These are phyloP conservation scores for Leucopsar rothschildi DNA, from an alignment of 2,113 vertebrate species.

Conservation along the genomic window DNA sequence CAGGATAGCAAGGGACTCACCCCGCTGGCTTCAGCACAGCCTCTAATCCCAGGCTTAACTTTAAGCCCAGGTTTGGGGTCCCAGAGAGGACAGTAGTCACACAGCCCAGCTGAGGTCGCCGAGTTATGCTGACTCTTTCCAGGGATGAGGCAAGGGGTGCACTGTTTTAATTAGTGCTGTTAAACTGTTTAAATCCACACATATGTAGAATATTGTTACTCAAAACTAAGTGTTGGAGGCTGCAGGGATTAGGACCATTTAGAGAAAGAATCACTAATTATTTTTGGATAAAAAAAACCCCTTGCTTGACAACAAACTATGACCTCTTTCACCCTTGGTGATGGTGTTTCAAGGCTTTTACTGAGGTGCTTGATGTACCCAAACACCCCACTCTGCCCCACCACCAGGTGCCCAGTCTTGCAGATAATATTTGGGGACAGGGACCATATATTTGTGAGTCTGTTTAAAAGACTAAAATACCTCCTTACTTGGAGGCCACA, in stretches of 20 bases:
- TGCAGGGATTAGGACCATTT: not conserved
- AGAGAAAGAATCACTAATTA: not conserved
- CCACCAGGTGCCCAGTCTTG: not conserved
- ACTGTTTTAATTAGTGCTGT: not conserved
- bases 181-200: not conserved
- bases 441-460: not conserved
- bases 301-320: not conserved
- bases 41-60: conserved; percentile 29
- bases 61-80: not conserved
- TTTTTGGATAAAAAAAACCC: not conserved
- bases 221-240: not conserved
- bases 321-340: not conserved
- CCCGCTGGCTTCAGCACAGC: not conserved
- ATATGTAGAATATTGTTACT: not conserved
- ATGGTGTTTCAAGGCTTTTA: not conserved
- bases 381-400: not conserved
- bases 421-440: not conserved
- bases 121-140: not conserved
- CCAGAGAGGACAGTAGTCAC: not conserved
- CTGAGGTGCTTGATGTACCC: not conserved
- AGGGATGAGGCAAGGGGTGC: not conserved
- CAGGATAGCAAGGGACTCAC: not conserved
- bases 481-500: not conserved
- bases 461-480: not conserved
- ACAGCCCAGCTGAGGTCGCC: not conserved